phyloP scores from a whole-genome alignment of 1,140 invertebrate species.

The Galendromus occidentalis region DNA sequence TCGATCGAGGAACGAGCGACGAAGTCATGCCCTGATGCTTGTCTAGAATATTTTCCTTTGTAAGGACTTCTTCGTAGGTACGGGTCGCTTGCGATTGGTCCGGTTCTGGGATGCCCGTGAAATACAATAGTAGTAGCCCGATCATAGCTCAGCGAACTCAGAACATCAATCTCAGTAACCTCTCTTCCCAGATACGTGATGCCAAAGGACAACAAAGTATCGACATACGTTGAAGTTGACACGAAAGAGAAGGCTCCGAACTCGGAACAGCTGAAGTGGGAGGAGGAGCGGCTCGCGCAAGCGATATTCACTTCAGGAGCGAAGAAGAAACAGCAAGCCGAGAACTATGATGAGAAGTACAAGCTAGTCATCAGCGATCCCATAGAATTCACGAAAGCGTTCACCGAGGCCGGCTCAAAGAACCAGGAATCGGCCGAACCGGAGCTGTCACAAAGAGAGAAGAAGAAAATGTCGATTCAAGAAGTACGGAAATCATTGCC shows the following conservation, averaged over 20 bases:
- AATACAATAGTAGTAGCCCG: too few species aligned
- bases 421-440: constrained; percentile 25
- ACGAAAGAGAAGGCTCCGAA: constrained; percentile 60
- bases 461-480: constrained; percentile 59
- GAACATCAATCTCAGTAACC: too few species aligned
- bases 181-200: background rate
- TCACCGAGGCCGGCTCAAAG: constrained; percentile 61
- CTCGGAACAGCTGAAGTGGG: constrained; percentile 92
- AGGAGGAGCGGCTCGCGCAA: constrained; percentile 87
- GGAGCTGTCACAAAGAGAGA: constrained; percentile 40
- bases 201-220: constrained; percentile 22
- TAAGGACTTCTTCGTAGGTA: too few species aligned
- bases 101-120: too few species aligned
- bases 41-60: too few species aligned
- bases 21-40: too few species aligned
- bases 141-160: too few species aligned
- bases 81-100: too few species aligned
- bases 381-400: constrained; percentile 88
- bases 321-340: constrained; percentile 31
- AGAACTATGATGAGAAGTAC: constrained; percentile 51
- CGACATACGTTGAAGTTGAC: constrained; percentile 69
- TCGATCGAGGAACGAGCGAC: too few species aligned
- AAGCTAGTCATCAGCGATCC: constrained; percentile 83
- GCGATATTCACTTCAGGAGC: constrained; percentile 82
- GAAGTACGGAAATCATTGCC: constrained; percentile 84